Evolutionary conservation across 2,888 invertebrate genomes (phyloP).

Genomic region (Sipha maydis): DNA sequence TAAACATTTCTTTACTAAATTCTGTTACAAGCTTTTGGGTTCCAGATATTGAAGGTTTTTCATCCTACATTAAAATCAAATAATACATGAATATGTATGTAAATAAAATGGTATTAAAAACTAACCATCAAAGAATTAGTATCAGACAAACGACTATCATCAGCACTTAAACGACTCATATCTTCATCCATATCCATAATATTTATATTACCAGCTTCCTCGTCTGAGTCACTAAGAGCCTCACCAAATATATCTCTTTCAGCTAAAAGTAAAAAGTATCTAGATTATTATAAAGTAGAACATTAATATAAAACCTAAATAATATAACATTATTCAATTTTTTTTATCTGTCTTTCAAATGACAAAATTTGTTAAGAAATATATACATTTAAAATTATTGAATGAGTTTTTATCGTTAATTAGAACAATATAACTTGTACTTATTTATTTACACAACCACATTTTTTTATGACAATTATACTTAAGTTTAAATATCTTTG

Average conservation of each 20-base stretch:
- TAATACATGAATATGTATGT: background rate
- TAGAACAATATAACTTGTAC: too few species aligned
- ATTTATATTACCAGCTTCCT: conserved; percentile 75
- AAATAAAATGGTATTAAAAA: background rate
- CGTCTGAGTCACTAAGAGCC: conserved; percentile 89
- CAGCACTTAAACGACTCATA: conserved; percentile 78
- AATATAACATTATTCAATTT: too few species aligned
- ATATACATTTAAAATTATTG: too few species aligned
- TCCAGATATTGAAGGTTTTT: conserved; percentile 48
- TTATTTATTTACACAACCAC: too few species aligned
- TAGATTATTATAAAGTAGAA: background rate
- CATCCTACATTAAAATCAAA: conserved; percentile 23
- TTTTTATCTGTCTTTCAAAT: too few species aligned
- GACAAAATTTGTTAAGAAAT: too few species aligned
- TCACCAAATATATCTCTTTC: conserved; percentile 93
- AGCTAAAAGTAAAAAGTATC: conserved; percentile 68
- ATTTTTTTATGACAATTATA: too few species aligned
- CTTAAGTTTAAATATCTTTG: too few species aligned
- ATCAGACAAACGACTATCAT: conserved; percentile 77
- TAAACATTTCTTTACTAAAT: conserved; percentile 75
- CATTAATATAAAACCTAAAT: too few species aligned
- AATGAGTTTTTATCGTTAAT: too few species aligned
- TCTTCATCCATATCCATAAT: conserved; percentile 79
- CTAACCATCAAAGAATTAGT: conserved; percentile 71
- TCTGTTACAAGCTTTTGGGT: conserved; percentile 70